Evolutionary conservation across 1,140 invertebrate species (phyloP), one percentile per base, ranked within the genome.

Genomic region (Heliconius eleuchia): DNA sequence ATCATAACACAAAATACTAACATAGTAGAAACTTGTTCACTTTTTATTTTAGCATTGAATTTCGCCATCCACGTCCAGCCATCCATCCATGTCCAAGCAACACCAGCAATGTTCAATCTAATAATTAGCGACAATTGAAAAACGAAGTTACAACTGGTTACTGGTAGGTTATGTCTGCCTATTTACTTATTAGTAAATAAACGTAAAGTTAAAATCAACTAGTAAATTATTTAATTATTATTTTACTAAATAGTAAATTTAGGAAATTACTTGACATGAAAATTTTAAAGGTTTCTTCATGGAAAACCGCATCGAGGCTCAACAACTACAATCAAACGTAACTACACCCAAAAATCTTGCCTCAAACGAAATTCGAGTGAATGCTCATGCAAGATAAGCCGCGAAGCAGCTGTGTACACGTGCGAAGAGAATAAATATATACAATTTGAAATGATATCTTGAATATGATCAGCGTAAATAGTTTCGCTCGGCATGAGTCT

Each of bases 341-440:
- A 60, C 60, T 66, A 66, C 60, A 66, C 13, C 60, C 60, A 66
- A 66, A 66, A 66, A 23, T 66, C 60, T 5, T 66, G 60, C 23
- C 60, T 16, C 60, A 66, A 66, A 66, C 11, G 23, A 66, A 27
- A 66, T 66, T 30, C 27, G 55, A 60, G 19, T 60, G 55, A 23
- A 60, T 60, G n/a, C 55, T 60, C 55, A 60, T 60, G n/a, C 55
- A 60, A 27, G 19, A 27, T 60, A 60, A 60, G 55, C 55, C 60
- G 3, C 60, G 27, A 27, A 13, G 23, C 23, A 66, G 60, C 27
- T 30, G 60, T 23, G 23, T 66, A 11, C 27, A 30, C 60, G 60
- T 13, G 60, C 27, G 60, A 16, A 27, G 60, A 30, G 27, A 27
- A 30, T 66, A 30, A 27, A 30, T 66, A 30, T 66, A 66, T 66